A percentile compares a stretch with the other conserved stretches of the same genome.
These are phyloP conservation scores for Myiotriccus ornatus DNA, from an alignment of 2,797 vertebrate species.

Conservation along the genomic window DNA sequence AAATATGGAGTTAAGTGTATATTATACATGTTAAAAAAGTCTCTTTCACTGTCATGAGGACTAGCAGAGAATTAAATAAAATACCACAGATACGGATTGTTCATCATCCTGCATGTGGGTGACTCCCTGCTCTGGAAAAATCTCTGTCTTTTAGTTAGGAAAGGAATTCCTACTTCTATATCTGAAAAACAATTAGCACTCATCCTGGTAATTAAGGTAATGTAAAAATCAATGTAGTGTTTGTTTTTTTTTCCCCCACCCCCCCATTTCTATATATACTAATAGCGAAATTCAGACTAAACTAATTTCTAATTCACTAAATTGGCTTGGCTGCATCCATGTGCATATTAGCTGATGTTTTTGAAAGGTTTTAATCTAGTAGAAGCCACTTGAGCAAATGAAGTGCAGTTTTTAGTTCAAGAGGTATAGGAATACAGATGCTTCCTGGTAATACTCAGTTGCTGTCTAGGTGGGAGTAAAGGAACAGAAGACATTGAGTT, in stretches of 20 bases:
- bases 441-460: not conserved
- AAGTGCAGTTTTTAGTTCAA: slow-evolving; percentile 20
- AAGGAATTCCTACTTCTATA: not conserved
- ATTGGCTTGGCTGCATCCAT: not conserved
- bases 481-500: not conserved
- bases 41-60: not conserved
- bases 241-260: not conserved
- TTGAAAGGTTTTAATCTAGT: not conserved
- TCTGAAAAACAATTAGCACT: not conserved
- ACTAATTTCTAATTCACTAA: slow-evolving; percentile 11
- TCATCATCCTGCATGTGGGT: not conserved
- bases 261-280: not conserved
- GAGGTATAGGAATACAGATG: not conserved
- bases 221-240: not conserved
- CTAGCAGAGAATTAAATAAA: not conserved
- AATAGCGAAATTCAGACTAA: slow-evolving; percentile 32
- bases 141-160: not conserved
- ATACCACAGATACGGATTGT: not conserved
- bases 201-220: not conserved
- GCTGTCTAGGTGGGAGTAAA: not conserved
- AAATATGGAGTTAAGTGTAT: not conserved
- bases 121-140: not conserved
- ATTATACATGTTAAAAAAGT: not conserved
- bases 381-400: not conserved
- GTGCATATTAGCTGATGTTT: not conserved